These are phyloP conservation scores for Melanerpes aurifrons DNA, from an alignment of 2,113 vertebrate species.

Conservation along the genomic window DNA sequence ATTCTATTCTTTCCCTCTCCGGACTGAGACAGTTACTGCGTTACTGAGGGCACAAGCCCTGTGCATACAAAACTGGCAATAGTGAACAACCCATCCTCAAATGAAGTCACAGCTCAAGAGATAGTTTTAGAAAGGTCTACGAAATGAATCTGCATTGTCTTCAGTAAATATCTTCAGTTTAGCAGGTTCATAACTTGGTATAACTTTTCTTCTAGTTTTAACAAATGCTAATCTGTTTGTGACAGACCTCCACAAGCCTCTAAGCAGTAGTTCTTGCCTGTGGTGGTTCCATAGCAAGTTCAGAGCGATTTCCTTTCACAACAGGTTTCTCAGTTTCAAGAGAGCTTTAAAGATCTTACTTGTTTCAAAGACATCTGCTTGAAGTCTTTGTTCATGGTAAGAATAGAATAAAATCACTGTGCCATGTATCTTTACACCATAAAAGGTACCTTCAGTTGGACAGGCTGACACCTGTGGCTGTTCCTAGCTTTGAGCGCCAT, in stretches of 20 bases:
- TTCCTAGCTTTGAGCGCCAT: background rate
- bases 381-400: background rate
- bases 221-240: background rate
- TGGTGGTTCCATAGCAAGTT: background rate
- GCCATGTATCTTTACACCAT: background rate
- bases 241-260: background rate
- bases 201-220: background rate
- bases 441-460: background rate
- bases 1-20: too few species aligned
- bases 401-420: background rate
- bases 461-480: background rate
- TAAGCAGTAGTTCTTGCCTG: background rate
- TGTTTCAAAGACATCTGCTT: conserved; percentile 1
- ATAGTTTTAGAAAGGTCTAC: background rate
- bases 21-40: background rate
- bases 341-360: background rate
- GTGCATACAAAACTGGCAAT: background rate
- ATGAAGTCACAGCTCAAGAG: background rate
- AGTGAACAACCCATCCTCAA: background rate
- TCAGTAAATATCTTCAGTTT: background rate
- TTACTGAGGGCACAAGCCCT: background rate
- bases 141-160: background rate
- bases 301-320: background rate
- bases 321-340: background rate
- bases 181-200: background rate